Base-by-base conservation (phyloP, 2,888 invertebrate species). In the Acleris laterana region DNA sequence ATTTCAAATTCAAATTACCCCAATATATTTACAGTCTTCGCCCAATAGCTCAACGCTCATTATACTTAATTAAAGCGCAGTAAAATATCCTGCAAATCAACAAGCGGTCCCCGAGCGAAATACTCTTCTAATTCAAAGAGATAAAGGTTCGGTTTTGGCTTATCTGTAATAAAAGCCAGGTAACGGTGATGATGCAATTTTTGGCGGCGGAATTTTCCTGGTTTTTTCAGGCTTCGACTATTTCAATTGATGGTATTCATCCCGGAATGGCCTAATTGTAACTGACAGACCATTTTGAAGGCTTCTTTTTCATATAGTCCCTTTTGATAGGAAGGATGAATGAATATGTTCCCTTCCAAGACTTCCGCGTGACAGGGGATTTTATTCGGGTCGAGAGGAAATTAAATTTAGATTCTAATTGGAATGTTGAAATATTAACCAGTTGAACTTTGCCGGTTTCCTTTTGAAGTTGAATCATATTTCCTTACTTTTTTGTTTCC, bases 211-310 rank as follows among this genome's bases (percentile, higher is more conserved):
- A 48, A 32, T 17, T 60, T 60, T 50, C 50, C 46, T 22, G 28
- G 32, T 63, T 44, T 22, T 38, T 38, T 13, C 38, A 13, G 38
- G 38, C 38, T 38, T 38, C 38, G 70, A 72, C 73, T 74, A 72
- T 74, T 72, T 73, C 69, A 69, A 53, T 69, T 69, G 53, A 60
- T 38, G 28, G 60, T 68, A 72, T 77, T 77, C 72, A 75, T 72
- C 68, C 72, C 38, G 55, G 70, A 71, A 76, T 76, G 74, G 74
- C 72, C 70, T 71, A 75, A 77, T 78, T 76, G 77, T 70, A 75
- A 76, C 69, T 70, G 69, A 74, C 73, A 69, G 71, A 72, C 71
- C 61, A 62, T 66, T 71, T 72, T 72, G 61, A 63, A 70, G 70
- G 73, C 71, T 68, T 28, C 22, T 51, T 56, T 60, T 60, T 60